Base-by-base conservation (phyloP, 2,113 vertebrate genomes). In the Sturnira hondurensis region DNA sequence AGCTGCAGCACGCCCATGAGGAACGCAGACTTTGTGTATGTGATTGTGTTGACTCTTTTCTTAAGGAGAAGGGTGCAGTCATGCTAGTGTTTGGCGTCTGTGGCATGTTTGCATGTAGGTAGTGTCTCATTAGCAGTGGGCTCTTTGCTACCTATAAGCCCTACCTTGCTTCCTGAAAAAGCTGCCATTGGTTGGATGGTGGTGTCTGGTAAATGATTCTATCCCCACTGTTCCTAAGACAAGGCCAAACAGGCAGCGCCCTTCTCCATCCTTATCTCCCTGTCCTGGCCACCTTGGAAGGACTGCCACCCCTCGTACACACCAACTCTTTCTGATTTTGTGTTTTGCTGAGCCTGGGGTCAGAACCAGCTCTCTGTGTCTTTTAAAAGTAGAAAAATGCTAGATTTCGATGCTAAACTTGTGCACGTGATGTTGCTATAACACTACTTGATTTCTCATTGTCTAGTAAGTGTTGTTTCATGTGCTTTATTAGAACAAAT, bases 1-100 rank as follows among this genome's bases (percentile, higher is more conserved):
- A 99, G 93, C 98, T 99, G 99, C 98, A 99, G 98, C 98, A 99
- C 99, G 84, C 99, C 99, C 89, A 93, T 99, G 98, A 98, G 98
- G 98, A 99, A 98, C 98, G 98, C 98, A 98, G 99, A 99, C 96
- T 99, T 99, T 98, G 98, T 99, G 99, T 99, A 99, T 98, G 99
- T 99, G 97, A 86, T 28, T 76, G 14, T 67, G 36, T 74, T 71
- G 73, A 50, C 92, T 58, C 67, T 19, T 0, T 19, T 95, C 10
- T 3, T 68, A 36, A 96, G 1, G 15, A 68, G 1, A 11, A 38
- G 82, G 77, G 82, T 86, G 52, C n/a, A 76, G 70, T 92, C 93
- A 61, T 54, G 93, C 76, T 93, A 94, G 92, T 68, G 33, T 68
- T 71, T 93, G 95, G 84, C 56, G 67, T 58, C 56, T 84, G 67